Conservation (phyloP, 2,113 vertebrate genomes). For the Albula glossodonta region DNA sequence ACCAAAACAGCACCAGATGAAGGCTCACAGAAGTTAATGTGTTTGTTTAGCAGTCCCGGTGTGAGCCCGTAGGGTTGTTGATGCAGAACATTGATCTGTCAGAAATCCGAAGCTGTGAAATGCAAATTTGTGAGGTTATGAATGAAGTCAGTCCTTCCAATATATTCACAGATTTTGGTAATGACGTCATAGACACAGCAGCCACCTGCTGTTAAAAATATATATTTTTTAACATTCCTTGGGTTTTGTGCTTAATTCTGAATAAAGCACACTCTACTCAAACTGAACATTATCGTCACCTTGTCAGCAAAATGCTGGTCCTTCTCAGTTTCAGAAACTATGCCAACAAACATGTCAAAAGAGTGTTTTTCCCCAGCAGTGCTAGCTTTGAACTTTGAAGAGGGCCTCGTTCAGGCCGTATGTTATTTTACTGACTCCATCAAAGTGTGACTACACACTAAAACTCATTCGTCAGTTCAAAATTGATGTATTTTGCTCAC, state of each 20-base stretch:
- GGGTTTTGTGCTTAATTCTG: constrained; percentile 9
- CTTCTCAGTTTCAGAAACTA: neutral
- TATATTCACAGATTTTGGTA: neutral
- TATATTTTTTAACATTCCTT: neutral
- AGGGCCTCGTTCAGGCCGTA: neutral
- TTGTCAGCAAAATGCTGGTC: neutral
- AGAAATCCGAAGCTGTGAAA: neutral
- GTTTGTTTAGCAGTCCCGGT: neutral
- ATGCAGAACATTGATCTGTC: constrained; percentile 12
- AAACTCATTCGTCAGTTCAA: neutral
- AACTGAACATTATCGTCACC: neutral
- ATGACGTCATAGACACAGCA: no score
- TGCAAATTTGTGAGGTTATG: neutral
- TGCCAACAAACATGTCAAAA: neutral
- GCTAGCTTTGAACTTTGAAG: neutral
- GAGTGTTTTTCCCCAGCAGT: neutral
- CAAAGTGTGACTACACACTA: neutral
- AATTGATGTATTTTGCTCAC: neutral
- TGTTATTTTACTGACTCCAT: neutral
- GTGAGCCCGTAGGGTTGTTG: neutral
- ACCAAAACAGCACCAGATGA: neutral
- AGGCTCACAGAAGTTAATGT: neutral
- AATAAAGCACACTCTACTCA: neutral
- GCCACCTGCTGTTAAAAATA: neutral
- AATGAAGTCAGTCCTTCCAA: no score